Base-by-base conservation (phyloP, 2,113 vertebrate genomes). In the Gymnorhina tibicen region DNA sequence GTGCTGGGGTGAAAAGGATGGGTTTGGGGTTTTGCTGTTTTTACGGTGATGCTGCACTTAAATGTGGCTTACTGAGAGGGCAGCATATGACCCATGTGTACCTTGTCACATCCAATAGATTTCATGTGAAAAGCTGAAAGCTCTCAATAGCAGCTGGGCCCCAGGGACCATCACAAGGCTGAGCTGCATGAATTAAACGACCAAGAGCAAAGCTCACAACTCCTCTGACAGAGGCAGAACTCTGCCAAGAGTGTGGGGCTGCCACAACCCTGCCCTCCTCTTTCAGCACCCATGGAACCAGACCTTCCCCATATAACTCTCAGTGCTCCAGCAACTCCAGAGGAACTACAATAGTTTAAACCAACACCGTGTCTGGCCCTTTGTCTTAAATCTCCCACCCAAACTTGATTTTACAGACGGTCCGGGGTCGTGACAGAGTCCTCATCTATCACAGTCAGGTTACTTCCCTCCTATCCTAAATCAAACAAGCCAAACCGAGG, bases 81-180 rank as follows among this genome's bases (percentile, higher is more conserved):
- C 50, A 59, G 75, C 75, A 62, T 84, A 60, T 85, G 88, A 94
- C 88, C 52, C 73, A n/a, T 87, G 88, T 58, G 60, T 93, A 81
- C 60, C 86, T 91, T 94, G 95, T 95, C 95, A 94, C 60, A 86
- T 88, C 86, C 44, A 35, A 92, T 92, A 93, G 73, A 92, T 46
- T 24, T 91, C 60, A 33, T 1, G 2, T 60, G 80, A 69, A 88
- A 90, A 93, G 91, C 73, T 85, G 76, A 93, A 96, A 94, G 88
- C 64, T 93, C 69, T 80, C 82, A 62, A 26, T 59, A 86, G 79
- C 80, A 74, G 52, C 79, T 56, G 83, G 28, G 73, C 91, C 66
- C 47, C 80, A 64, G 92, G 58, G 88, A 84, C 28, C 6, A 0
- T 74, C 85, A 64, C 60, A 78, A 81, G 35, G 41, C 88, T 76